phyloP scores from a whole-genome alignment of 2,113 vertebrate species.

The Numida meleagris region DNA sequence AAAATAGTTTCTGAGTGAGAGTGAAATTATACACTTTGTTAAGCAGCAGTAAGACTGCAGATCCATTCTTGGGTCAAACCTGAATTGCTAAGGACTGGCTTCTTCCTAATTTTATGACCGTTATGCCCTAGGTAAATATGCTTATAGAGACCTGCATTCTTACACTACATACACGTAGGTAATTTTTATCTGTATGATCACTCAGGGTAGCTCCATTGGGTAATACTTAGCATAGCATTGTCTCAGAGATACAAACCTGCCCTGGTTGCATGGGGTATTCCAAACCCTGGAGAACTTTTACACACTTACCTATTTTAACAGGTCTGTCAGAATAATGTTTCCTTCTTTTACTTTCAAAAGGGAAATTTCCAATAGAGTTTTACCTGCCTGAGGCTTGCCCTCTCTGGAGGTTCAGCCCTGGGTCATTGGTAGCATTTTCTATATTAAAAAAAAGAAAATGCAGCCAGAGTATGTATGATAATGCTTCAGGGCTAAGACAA shows the following conservation, averaged over 20 bases:
- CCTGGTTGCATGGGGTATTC: background rate
- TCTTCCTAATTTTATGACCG: background rate
- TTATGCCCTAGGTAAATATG: conserved; percentile 1
- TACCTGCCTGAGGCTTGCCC: background rate
- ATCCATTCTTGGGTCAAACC: background rate
- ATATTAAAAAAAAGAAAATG: background rate
- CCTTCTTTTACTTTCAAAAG: background rate
- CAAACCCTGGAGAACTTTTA: background rate
- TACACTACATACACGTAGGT: background rate
- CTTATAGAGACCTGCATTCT: background rate
- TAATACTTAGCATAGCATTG: background rate
- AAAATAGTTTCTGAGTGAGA: conserved; percentile 32
- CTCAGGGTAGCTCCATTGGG: background rate
- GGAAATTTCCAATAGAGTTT: background rate
- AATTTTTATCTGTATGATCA: background rate
- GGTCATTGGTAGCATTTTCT: background rate
- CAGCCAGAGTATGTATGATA: background rate
- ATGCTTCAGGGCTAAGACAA: background rate
- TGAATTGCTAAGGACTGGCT: conserved; percentile 31
- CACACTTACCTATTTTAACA: background rate
- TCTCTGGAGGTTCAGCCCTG: background rate
- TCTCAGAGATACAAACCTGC: background rate
- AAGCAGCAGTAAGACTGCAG: background rate
- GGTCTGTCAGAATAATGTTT: background rate
- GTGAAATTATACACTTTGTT: conserved; percentile 43